phyloP scores from a whole-genome alignment of 2,888 invertebrate species.

The Sarcophaga variegata region DNA sequence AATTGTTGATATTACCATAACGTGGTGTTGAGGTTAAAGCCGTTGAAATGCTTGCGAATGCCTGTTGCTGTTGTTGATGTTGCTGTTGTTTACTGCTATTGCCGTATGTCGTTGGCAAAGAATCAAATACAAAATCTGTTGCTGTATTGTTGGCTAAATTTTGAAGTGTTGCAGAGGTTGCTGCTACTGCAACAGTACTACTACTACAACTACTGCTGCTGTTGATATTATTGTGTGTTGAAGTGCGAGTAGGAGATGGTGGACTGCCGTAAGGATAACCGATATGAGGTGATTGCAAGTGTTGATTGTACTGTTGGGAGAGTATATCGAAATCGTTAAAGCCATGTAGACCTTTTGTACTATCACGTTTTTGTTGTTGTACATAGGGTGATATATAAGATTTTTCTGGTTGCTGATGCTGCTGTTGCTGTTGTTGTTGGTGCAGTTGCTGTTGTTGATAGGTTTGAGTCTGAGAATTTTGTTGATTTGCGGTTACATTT shows the following conservation, averaged over 20 bases:
- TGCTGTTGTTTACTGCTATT: slow-evolving; percentile 51
- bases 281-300: slow-evolving; percentile 80
- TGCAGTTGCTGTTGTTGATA: slow-evolving; percentile 68
- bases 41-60: slow-evolving; percentile 58
- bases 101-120: slow-evolving; percentile 48
- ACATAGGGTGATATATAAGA: slow-evolving; percentile 76
- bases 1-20: slow-evolving; percentile 70
- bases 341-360: slow-evolving; percentile 79
- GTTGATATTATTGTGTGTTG: slow-evolving; percentile 62
- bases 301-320: slow-evolving; percentile 80
- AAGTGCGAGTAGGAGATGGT: slow-evolving; percentile 79
- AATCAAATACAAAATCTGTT: slow-evolving; percentile 58
- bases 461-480: slow-evolving; percentile 45
- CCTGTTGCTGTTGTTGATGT: slow-evolving; percentile 26
- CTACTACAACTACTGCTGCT: slow-evolving; percentile 38
- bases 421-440: slow-evolving; percentile 61
- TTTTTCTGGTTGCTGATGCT: slow-evolving; percentile 68
- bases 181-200: slow-evolving; percentile 53
- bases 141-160: slow-evolving; percentile 61
- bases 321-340: slow-evolving; percentile 81
- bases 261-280: slow-evolving; percentile 81
- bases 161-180: slow-evolving; percentile 46
- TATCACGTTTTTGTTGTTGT: slow-evolving; percentile 78
- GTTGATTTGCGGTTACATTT: slow-evolving; percentile 61
- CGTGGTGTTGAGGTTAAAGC: slow-evolving; percentile 64